Base-by-base conservation (phyloP, 2,797 vertebrate species). In the Jordanella pulchra region DNA sequence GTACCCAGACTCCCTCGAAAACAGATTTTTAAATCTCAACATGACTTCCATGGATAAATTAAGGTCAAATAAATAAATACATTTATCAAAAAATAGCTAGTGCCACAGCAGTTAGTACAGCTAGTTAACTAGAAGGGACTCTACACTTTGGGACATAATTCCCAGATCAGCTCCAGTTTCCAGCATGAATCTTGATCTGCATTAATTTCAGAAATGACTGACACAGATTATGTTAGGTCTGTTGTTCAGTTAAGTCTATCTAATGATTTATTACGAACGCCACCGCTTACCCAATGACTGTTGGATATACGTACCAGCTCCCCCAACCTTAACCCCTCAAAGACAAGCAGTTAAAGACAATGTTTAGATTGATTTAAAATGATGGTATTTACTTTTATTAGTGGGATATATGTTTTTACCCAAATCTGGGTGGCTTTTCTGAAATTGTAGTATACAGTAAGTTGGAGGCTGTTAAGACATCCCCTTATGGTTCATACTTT, bases 391-490 rank as follows among this genome's bases (percentile, higher is more conserved):
- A 18, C 58, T 61, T 61, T 10, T 61, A 35, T 32, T 23, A 61
- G 32, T 5, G 3, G 39, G 39, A 61, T 10, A n/a, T 32, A 39
- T n/a, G 35, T 61, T 12, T 23, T 39, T 71, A 27, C 18, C 54
- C 18, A 54, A 23, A 25, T 27, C 5, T 60, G 21, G 25, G 55
- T 48, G 23, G 42, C 2, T 48, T 6, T 39, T 21, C 14, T n/a
- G 11, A 6, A 61, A 61, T 39, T 32, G 23, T 35, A 39, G 10
- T 7, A 18, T 42, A 11, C 39, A 39, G 35, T 21, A 51, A 27
- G 21, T 50, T 10, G 18, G n/a, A 74, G 67, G 10, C 27, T 63
- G 15, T 50, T 30, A 53, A 47, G 56, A 61, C 7, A 11, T 76
- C n/a, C 17, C 32, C 65, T 6, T 23, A 17, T 67, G 25, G n/a